Evolutionary conservation across 2,113 vertebrate genomes (phyloP), one percentile per base, ranked within the genome.

Genomic region (Dryoscopus gambensis): DNA sequence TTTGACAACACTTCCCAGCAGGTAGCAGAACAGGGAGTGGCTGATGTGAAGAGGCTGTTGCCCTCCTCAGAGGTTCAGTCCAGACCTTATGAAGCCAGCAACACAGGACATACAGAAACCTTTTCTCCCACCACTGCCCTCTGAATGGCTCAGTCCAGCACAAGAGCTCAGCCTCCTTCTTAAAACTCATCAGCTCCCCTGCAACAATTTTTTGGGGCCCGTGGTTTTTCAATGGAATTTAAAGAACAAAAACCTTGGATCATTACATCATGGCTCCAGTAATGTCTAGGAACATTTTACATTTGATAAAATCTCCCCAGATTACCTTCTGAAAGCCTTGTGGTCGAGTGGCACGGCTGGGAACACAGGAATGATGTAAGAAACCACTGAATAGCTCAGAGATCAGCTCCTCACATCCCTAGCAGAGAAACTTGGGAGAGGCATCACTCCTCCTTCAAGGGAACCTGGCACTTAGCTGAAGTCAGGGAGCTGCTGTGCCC

Each of bases 291-390:
- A 96, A 92, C 64, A 68, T 81, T 95, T 96, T 64, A 71, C 52
- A 84, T 95, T 85, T 86, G 95, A 96, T 95, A 93, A 93, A 88
- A 91, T 91, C 92, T 96, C 75, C 85, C 96, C 82, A 88, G 85
- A 92, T 96, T 93, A 89, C 86, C 92, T 94, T 92, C 86, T 96
- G 95, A 96, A 95, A 95, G 92, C 88, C 80, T 89, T 93, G 93
- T 18, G 78, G 91, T 93, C 31, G 42, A 60, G 46, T 84, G 68
- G 70, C 60, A 24, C 0, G 31, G 56, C 86, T 92, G 80, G 83
- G 89, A 93, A 59, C 49, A 63, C n/a, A 65, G 30, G 69, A 90
- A 64, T 82, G 96, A 95, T 89, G 88, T 93, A 50, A 95, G 88
- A 89, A 92, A 95, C 90, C 93, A 94, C 95, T 42, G 77, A 89